Conservation (phyloP, 2,888 invertebrate genomes). For the Melanchra persicariae region DNA sequence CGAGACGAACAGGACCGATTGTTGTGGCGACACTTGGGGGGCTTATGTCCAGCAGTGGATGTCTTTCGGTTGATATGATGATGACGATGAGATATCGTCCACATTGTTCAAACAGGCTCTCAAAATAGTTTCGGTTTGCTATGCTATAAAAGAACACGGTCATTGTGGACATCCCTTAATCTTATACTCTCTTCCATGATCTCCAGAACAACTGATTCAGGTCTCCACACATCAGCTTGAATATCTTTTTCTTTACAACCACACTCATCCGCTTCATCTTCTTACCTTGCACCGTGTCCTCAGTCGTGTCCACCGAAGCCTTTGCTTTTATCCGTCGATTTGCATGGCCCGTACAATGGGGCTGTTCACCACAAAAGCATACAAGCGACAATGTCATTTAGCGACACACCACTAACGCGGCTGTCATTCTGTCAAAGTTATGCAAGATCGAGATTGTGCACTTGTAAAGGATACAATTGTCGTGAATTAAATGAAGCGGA, state of each 20-base stretch:
- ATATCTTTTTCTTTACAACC: background rate
- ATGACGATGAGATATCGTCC: too few relatives aligned
- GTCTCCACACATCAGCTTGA: background rate
- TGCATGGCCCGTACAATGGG: slow-evolving; percentile 74
- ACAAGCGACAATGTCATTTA: slow-evolving; percentile 79
- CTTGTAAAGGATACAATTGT: slow-evolving; percentile 58
- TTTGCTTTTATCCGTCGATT: slow-evolving; percentile 77
- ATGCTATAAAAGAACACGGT: too few relatives aligned
- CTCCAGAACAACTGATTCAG: background rate
- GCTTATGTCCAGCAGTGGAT: too few relatives aligned
- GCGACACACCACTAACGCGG: slow-evolving; percentile 72
- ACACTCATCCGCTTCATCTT: slow-evolving; percentile 48
- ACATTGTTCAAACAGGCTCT: too few relatives aligned
- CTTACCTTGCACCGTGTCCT: slow-evolving; percentile 48
- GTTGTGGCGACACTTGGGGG: too few relatives aligned
- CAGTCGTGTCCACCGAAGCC: slow-evolving; percentile 78
- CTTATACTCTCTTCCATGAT: background rate
- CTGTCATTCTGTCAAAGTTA: slow-evolving; percentile 66
- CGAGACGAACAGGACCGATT: too few relatives aligned
- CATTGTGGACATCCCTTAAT: background rate
- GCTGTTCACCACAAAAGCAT: slow-evolving; percentile 78
- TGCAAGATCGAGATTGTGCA: slow-evolving; percentile 62
- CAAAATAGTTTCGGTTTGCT: too few relatives aligned
- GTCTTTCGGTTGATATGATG: too few relatives aligned
- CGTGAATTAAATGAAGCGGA: slow-evolving; percentile 42